Percentiles rank a stretch among this genome's conserved stretches.
These are phyloP conservation scores for Pongo pygmaeus DNA, from an alignment of 2,113 vertebrate species.

Conservation along the genomic window DNA sequence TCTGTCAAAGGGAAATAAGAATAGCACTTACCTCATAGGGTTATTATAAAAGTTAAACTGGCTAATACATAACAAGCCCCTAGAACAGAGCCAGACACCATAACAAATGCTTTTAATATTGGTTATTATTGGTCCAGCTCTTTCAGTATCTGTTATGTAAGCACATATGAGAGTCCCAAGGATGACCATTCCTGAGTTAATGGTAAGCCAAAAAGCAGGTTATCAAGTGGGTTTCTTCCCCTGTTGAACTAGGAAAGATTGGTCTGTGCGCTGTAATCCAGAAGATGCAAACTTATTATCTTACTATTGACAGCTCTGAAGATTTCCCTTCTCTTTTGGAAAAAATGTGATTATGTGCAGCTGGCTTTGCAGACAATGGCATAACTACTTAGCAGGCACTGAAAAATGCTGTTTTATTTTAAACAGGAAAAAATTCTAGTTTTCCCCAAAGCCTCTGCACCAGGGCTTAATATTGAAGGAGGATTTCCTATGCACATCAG, in stretches of 20 bases:
- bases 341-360: background rate
- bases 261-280: background rate
- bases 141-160: background rate
- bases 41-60: slow-evolving; percentile 6
- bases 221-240: background rate
- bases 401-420: slow-evolving; percentile 19
- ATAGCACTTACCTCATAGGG: background rate
- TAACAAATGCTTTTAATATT: background rate
- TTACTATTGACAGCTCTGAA: background rate
- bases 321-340: background rate
- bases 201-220: background rate
- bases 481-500: slow-evolving; percentile 56
- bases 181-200: background rate
- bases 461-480: slow-evolving; percentile 19
- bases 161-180: background rate
- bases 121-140: background rate
- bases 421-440: slow-evolving; percentile 24
- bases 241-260: background rate
- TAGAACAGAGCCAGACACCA: background rate
- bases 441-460: slow-evolving; percentile 38
- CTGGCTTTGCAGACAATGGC: background rate
- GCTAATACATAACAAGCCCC: background rate
- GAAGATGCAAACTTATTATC: background rate
- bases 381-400: background rate
- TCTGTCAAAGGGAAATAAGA: background rate